phyloP scores from a whole-genome alignment of 1,140 invertebrate genomes.

The Matsumurasca onukii region DNA sequence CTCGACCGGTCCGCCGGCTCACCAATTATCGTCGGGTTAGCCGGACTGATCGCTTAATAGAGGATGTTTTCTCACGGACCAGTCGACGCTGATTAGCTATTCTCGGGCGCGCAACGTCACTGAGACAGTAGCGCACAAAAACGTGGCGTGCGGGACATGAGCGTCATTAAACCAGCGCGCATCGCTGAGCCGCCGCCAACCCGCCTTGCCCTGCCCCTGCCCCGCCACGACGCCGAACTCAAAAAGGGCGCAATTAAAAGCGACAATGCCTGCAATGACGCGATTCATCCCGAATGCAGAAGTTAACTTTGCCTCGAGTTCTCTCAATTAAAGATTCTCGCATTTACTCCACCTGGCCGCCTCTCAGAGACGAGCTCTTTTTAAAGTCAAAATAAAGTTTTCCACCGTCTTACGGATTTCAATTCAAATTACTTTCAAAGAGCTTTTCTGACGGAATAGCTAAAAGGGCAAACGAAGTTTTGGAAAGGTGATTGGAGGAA shows the following conservation, averaged over 20 bases:
- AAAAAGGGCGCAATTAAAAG: background rate
- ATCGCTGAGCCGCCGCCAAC: background rate
- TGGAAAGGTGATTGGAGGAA: background rate
- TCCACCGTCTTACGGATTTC: background rate
- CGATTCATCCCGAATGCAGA: background rate
- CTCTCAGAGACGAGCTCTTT: background rate
- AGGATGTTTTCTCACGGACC: constrained; percentile 24
- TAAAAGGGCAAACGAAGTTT: background rate
- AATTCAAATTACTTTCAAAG: background rate
- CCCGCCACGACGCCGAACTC: background rate
- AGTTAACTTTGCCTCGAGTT: background rate
- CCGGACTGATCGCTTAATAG: constrained; percentile 20
- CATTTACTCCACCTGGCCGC: background rate
- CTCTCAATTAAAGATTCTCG: constrained; percentile 19
- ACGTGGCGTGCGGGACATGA: constrained; percentile 9
- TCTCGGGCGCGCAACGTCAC: background rate
- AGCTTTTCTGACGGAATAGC: background rate
- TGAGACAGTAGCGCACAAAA: constrained; percentile 25
- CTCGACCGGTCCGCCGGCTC: background rate
- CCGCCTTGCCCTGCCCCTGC: too few relatives aligned
- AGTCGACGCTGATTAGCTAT: background rate
- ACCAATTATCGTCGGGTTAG: background rate
- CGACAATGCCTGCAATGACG: background rate
- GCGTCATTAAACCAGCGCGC: constrained; percentile 15
- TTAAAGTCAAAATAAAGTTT: background rate